Evolutionary conservation across 2,113 vertebrate species (phyloP).

Genomic region (Cyanistes caeruleus): DNA sequence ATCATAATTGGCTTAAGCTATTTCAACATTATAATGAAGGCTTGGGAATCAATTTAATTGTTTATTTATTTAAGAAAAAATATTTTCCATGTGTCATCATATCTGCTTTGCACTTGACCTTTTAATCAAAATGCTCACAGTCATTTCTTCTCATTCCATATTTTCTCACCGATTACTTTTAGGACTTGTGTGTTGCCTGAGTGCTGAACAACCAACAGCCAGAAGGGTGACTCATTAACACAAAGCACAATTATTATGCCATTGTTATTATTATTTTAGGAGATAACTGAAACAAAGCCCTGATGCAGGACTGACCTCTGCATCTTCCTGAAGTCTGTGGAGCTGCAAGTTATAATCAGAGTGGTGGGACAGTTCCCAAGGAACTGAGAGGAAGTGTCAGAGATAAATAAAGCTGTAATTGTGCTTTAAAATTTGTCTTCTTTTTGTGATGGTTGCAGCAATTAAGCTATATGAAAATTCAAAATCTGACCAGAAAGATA

Average conservation of each 20-base stretch:
- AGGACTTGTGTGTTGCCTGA: neutral
- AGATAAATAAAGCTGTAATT: neutral
- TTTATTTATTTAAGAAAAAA: conserved; percentile 42
- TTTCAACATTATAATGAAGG: conserved; percentile 20
- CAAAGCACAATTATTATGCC: neutral
- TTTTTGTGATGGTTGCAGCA: neutral
- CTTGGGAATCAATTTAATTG: neutral
- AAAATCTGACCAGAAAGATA: neutral
- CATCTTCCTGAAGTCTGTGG: neutral
- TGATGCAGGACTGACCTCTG: neutral
- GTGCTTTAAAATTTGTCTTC: neutral
- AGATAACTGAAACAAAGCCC: neutral
- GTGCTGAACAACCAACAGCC: neutral
- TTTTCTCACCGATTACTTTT: conserved; percentile 4
- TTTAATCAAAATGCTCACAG: neutral
- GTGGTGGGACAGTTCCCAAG: neutral
- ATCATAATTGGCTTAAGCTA: conserved; percentile 44
- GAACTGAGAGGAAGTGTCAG: neutral
- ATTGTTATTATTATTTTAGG: neutral
- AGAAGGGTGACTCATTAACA: neutral
- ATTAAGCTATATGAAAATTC: neutral
- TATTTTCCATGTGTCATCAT: conserved; percentile 35
- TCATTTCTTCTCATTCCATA: neutral
- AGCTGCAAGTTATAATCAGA: neutral
- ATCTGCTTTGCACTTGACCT: conserved; percentile 49